These are phyloP conservation scores for Drosophila funebris DNA, from an alignment of 1,140 invertebrate species.

Conservation along the genomic window DNA sequence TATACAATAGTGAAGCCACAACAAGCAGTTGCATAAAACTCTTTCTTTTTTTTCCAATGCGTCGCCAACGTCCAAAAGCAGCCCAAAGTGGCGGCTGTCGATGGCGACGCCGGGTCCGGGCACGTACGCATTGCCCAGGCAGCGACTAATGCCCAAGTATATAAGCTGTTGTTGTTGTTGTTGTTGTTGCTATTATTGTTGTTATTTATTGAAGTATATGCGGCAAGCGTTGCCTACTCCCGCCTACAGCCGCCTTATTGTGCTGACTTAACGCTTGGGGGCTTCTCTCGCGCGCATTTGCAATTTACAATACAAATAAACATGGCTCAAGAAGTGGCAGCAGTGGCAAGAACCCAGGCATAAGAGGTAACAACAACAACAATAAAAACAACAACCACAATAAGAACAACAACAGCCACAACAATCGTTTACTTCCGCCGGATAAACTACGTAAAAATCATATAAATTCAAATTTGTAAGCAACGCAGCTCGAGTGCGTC, in stretches of 20 bases:
- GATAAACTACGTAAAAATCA: slow-evolving; percentile 77
- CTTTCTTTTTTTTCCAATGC: slow-evolving; percentile 73
- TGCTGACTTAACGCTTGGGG: slow-evolving; percentile 13
- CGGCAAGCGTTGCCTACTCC: slow-evolving; percentile 14
- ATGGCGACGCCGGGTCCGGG: slow-evolving; percentile 73
- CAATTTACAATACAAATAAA: slow-evolving; percentile 81
- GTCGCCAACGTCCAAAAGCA: slow-evolving; percentile 49
- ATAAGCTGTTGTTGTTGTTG: slow-evolving; percentile 26
- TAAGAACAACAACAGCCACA: slow-evolving; percentile 45
- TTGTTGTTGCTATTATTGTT: slow-evolving; percentile 50
- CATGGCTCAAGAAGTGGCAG: slow-evolving; percentile 46
- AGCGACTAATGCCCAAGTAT: slow-evolving; percentile 64
- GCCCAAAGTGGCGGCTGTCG: slow-evolving; percentile 38
- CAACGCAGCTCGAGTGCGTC: slow-evolving; percentile 12
- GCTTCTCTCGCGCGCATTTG: slow-evolving; percentile 68
- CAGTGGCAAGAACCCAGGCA: slow-evolving; percentile 8
- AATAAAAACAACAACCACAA: slow-evolving; percentile 47
- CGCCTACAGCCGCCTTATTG: slow-evolving; percentile 11
- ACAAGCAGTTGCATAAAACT: slow-evolving; percentile 77
- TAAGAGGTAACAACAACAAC: slow-evolving; percentile 13
- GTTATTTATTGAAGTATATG: slow-evolving; percentile 75
- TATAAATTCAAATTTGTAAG: slow-evolving; percentile 75
- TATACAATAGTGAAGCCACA: slow-evolving; percentile 65
- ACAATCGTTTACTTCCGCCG: slow-evolving; percentile 77
- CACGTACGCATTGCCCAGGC: slow-evolving; percentile 66